Percentiles rank a stretch among this genome's conserved stretches.
Evolutionary conservation across 2,113 vertebrate species (phyloP).

Genomic region (Typhlomys cinereus): DNA sequence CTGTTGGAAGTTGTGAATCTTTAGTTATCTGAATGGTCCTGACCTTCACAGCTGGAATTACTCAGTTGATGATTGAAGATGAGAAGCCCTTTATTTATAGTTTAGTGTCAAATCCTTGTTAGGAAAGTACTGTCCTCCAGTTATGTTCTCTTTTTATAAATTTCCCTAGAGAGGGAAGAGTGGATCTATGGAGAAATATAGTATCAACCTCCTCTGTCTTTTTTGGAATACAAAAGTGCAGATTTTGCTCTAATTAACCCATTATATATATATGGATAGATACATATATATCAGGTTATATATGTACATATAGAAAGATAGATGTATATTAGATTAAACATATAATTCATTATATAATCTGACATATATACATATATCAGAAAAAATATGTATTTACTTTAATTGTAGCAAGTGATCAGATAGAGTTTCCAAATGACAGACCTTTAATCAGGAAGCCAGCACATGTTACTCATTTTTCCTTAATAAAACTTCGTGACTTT

Average conservation of each 20-base stretch:
- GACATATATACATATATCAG: neutral
- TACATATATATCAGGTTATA: neutral
- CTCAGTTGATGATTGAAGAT: neutral
- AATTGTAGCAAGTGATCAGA: slow-evolving; percentile 21
- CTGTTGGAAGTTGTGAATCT: neutral
- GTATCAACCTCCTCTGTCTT: neutral
- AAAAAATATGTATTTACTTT: neutral
- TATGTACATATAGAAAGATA: neutral
- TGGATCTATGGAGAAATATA: slow-evolving; percentile 5
- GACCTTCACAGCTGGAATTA: neutral
- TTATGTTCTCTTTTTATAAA: neutral
- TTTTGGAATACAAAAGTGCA: slow-evolving; percentile 39
- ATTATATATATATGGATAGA: neutral
- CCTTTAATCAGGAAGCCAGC: neutral
- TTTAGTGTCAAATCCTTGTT: neutral
- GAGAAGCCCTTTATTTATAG: neutral
- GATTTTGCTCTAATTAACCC: slow-evolving; percentile 38
- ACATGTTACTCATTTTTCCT: slow-evolving; percentile 45
- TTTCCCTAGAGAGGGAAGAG: neutral
- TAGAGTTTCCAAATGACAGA: slow-evolving; percentile 14
- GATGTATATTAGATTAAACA: neutral
- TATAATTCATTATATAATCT: too few species aligned
- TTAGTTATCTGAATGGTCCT: neutral
- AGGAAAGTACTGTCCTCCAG: neutral
- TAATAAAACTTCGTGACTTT: neutral